Conservation (phyloP, 2,113 vertebrate species). For the Otocyon megalotis region DNA sequence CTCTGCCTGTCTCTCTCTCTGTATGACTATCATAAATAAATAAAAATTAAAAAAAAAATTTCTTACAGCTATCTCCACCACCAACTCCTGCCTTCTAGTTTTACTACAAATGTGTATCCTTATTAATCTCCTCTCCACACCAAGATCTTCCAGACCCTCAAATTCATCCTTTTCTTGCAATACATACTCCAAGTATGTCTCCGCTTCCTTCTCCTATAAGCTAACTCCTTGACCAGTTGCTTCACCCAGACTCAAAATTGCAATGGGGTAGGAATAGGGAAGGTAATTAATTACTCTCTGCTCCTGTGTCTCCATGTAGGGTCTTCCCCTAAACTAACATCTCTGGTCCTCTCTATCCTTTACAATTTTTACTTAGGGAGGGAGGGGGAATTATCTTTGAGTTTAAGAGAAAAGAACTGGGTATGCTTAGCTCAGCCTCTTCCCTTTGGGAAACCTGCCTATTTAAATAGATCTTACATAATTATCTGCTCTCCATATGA, state of each 20-base stretch:
- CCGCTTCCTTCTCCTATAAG: background rate
- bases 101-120: background rate
- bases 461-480: background rate
- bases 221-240: background rate
- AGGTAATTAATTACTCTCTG: background rate
- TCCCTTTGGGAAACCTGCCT: background rate
- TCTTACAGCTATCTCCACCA: background rate
- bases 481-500: background rate
- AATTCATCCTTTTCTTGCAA: background rate
- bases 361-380: background rate
- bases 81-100: background rate
- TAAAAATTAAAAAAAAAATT: no score
- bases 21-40: no score
- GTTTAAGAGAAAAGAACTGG: constrained; percentile 11
- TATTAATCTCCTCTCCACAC: background rate
- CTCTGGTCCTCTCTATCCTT: background rate
- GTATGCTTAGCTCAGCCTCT: background rate
- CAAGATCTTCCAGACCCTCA: background rate
- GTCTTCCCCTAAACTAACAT: background rate
- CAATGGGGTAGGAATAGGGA: background rate
- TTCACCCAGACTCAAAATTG: background rate
- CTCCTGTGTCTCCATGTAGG: background rate
- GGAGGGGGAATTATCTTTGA: background rate
- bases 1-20: no score
- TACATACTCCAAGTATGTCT: background rate